Evolutionary conservation across 1,140 invertebrate genomes (phyloP).

Genomic region (Drosophila lacteicornis): DNA sequence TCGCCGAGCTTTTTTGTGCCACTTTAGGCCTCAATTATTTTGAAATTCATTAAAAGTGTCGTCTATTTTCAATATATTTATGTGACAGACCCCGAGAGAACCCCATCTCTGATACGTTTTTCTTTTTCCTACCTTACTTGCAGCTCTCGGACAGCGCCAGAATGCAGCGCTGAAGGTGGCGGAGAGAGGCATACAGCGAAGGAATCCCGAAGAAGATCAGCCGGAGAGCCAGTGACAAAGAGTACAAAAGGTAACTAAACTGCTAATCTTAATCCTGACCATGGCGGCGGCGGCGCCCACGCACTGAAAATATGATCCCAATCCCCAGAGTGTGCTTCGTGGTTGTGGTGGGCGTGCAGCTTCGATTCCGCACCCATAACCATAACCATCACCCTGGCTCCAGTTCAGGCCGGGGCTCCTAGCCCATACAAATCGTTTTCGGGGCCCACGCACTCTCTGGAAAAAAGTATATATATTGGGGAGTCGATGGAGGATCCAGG

Average conservation of each 20-base stretch:
- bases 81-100: conserved; percentile 4
- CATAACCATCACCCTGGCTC: conserved; percentile 34
- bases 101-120: not conserved
- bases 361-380: conserved; percentile 56
- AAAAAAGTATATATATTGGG: conserved; percentile 13
- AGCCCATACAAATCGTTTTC: conserved; percentile 48
- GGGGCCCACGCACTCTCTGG: conserved; percentile 45
- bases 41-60: conserved; percentile 80
- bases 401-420: not conserved
- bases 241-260: conserved; percentile 45
- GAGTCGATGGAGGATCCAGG: not conserved
- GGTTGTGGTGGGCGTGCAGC: conserved; percentile 35
- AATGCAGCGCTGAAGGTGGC: conserved; percentile 38
- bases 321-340: not conserved
- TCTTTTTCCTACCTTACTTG: conserved; percentile 3
- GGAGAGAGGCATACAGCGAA: not conserved
- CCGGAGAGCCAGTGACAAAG: conserved; percentile 17
- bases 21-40: conserved; percentile 82
- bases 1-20: conserved; percentile 69
- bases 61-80: conserved; percentile 75
- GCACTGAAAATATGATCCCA: conserved; percentile 28
- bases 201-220: not conserved
- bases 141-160: conserved; percentile 20
- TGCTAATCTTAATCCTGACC: conserved; percentile 54
- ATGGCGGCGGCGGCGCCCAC: conserved; percentile 23